These are phyloP conservation scores for Callocephalon fimbriatum DNA, from an alignment of 2,113 vertebrate species.

Conservation along the genomic window DNA sequence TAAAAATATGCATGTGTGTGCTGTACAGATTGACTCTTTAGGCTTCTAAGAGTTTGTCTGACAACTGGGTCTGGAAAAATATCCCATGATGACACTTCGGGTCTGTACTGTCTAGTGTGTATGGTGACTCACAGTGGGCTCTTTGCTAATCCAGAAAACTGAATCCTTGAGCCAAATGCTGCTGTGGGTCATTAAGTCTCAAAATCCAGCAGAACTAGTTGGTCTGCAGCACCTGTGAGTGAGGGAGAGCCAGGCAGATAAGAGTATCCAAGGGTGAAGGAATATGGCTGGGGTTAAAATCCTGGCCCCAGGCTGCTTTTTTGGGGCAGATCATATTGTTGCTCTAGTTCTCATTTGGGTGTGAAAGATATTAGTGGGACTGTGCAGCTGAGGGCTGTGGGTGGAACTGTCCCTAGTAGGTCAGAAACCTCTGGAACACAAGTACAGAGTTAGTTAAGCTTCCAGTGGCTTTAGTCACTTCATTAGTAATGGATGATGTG, in stretches of 20 bases:
- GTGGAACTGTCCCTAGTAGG: neutral
- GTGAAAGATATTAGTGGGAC: neutral
- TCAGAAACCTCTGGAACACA: neutral
- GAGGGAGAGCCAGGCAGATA: neutral
- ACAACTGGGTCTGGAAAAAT: neutral
- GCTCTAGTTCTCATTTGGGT: neutral
- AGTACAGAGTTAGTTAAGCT: neutral
- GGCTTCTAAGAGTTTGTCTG: neutral
- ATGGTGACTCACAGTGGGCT: neutral
- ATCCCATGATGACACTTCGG: neutral
- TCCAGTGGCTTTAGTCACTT: neutral
- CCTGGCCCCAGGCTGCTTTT: neutral
- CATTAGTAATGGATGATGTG: neutral
- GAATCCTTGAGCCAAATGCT: neutral
- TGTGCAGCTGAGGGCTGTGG: neutral
- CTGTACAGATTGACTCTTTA: neutral
- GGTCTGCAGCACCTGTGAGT: neutral
- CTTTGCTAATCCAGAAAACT: neutral
- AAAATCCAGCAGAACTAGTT: neutral
- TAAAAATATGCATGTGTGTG: neutral
- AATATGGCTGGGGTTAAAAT: neutral
- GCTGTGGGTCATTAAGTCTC: rapidly evolving
- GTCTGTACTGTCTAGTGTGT: neutral
- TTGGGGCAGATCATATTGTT: neutral
- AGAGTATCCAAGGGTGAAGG: neutral